Percentiles rank a stretch among this genome's conserved stretches.
phyloP scores from a whole-genome alignment of 2,797 vertebrate genomes.

The Buceros bicornis region DNA sequence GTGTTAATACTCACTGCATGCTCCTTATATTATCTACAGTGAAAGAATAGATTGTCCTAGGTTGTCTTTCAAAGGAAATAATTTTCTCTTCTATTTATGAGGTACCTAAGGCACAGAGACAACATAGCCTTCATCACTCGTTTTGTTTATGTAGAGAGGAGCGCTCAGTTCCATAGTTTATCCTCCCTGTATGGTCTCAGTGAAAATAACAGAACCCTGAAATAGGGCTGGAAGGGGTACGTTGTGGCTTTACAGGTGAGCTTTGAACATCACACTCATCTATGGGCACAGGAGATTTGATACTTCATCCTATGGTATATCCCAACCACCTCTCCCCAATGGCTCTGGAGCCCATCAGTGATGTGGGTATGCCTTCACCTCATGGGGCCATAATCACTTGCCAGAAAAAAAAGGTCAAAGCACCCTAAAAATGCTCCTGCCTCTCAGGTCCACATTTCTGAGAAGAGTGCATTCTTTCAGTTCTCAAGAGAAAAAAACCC shows the following conservation, averaged over 20 bases:
- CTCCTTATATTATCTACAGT: not conserved
- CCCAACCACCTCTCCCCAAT: not conserved
- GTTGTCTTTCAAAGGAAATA: not conserved
- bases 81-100: not conserved
- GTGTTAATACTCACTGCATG: not conserved
- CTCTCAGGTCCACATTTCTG: not conserved
- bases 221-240: not conserved
- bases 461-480: not conserved
- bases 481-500: not conserved
- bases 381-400: not conserved
- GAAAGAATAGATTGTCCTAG: not conserved
- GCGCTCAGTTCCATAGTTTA: not conserved
- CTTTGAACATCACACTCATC: not conserved
- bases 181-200: not conserved
- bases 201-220: not conserved
- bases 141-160: not conserved
- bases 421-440: not conserved
- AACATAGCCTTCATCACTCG: not conserved
- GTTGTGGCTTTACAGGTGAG: not conserved
- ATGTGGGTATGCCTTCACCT: not conserved
- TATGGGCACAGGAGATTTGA: not conserved
- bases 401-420: not conserved
- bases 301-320: not conserved
- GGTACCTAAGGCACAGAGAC: not conserved
- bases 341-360: not conserved